phyloP scores from a whole-genome alignment of 1,140 invertebrate genomes.

The Pogonognathellus flavescens region DNA sequence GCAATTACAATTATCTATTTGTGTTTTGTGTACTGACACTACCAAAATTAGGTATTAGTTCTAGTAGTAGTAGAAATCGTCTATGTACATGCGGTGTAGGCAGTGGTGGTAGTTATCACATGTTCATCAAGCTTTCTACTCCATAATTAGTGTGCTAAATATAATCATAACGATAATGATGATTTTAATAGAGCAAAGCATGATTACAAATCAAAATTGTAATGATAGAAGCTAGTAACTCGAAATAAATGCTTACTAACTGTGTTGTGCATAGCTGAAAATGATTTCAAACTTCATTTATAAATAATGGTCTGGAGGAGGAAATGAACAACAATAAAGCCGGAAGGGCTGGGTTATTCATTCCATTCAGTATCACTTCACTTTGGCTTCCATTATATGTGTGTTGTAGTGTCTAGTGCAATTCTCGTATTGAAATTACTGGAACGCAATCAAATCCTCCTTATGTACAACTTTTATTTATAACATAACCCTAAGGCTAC shows the following conservation, averaged over 20 bases:
- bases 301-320: constrained; percentile 38
- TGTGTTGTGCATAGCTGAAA: constrained; percentile 10
- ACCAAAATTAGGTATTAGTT: too few species aligned
- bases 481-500: too few species aligned
- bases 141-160: constrained; percentile 20
- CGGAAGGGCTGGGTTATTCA: constrained; percentile 55
- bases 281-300: constrained; percentile 45
- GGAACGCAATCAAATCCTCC: neutral
- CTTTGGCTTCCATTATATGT: neutral
- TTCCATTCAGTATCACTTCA: neutral
- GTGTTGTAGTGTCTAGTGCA: neutral
- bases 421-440: neutral
- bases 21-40: too few species aligned
- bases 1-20: too few species aligned
- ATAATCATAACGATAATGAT: constrained; percentile 33
- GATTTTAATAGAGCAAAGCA: constrained; percentile 37
- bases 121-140: constrained; percentile 19
- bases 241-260: constrained; percentile 16
- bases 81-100: too few species aligned
- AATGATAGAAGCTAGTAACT: neutral
- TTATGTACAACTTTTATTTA: too few species aligned
- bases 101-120: neutral
- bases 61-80: too few species aligned
- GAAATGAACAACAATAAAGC: constrained; percentile 54
- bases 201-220: neutral